Evolutionary conservation across 2,113 vertebrate genomes (phyloP).

Genomic region (Mirza zaza): DNA sequence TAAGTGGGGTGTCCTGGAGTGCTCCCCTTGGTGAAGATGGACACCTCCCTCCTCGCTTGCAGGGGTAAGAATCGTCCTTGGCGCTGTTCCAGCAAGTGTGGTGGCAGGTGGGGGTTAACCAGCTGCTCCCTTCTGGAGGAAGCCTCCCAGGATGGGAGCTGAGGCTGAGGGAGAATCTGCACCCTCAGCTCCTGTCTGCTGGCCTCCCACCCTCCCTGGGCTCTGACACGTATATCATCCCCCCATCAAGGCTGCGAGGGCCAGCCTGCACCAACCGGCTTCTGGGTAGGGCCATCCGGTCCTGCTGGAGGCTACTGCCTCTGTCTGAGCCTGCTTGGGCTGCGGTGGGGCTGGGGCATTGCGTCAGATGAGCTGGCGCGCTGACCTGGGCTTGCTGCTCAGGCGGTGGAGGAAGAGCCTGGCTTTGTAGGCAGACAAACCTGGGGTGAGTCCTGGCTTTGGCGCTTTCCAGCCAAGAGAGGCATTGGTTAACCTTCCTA

Average conservation of each 20-base stretch:
- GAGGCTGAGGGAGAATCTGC: background rate
- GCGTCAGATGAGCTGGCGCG: background rate
- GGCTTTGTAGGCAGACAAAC: constrained; percentile 24
- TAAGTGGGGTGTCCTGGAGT: background rate
- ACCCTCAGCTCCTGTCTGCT: background rate
- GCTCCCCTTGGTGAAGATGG: background rate
- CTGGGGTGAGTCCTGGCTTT: background rate
- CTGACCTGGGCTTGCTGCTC: constrained; percentile 9
- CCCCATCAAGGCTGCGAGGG: background rate
- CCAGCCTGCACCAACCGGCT: background rate
- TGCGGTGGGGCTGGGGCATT: background rate
- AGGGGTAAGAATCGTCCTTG: background rate
- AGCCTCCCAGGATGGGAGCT: constrained; percentile 5
- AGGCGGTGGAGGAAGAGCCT: background rate
- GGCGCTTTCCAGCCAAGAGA: background rate
- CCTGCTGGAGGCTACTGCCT: background rate
- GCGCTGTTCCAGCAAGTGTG: background rate
- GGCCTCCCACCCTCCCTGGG: background rate
- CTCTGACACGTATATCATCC: background rate
- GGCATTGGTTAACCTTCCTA: background rate
- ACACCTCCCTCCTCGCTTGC: background rate
- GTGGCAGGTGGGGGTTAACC: background rate
- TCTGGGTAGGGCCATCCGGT: constrained; percentile 8
- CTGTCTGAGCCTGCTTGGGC: constrained; percentile 48
- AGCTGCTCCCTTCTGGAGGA: background rate